Conservation (phyloP, 2,888 invertebrate genomes). For the Pandemis heparana region DNA sequence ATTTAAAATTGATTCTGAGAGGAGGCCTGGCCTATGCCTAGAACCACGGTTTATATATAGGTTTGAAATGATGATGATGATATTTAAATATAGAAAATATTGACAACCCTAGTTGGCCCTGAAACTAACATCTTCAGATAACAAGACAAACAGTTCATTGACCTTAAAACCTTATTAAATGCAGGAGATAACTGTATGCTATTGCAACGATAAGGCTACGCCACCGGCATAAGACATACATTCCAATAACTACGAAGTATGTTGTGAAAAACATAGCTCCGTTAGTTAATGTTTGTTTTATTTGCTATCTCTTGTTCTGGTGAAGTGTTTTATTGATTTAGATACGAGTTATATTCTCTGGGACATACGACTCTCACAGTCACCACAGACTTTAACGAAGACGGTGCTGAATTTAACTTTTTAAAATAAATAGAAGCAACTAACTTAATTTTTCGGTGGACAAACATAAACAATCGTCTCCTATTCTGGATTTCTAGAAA, state of each 20-base stretch:
- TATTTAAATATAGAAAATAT: background rate
- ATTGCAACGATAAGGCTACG: constrained; percentile 2
- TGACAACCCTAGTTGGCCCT: constrained; percentile 26
- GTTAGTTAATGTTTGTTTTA: background rate
- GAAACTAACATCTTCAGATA: constrained; percentile 36
- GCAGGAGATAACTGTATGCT: constrained; percentile 27
- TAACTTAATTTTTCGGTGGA: no score
- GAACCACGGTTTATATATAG: no score
- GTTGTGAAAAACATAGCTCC: constrained; percentile 4
- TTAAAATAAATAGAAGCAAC: no score
- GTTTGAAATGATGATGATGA: no score
- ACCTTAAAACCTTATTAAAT: constrained; percentile 45
- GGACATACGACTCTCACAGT: no score
- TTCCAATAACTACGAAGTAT: constrained; percentile 4
- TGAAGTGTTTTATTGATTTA: constrained; percentile 3
- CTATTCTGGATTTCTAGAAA: no score
- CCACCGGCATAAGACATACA: background rate
- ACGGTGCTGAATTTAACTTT: no score
- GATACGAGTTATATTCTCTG: background rate
- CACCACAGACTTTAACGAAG: no score
- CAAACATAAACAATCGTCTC: no score
- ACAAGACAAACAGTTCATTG: constrained; percentile 44
- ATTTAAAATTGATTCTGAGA: no score
- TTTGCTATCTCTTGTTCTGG: constrained; percentile 12
- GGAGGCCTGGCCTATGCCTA: no score